These are phyloP conservation scores for Botrylloides violaceus DNA, from an alignment of 23 tunicate genomes.

Conservation along the genomic window DNA sequence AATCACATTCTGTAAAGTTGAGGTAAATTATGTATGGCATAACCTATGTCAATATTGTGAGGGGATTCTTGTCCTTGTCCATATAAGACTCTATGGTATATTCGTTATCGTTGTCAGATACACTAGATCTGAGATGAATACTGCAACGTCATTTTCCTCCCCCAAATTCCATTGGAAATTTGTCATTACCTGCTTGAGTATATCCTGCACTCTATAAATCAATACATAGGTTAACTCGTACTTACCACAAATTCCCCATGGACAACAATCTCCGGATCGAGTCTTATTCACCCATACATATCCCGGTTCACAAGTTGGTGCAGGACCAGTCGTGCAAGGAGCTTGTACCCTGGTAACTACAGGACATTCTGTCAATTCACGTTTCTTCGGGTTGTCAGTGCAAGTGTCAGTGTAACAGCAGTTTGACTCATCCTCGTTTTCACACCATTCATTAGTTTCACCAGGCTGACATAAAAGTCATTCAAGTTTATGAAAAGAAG, in stretches of 20 bases:
- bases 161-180: not conserved
- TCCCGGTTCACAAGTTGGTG: slow-evolving; percentile 45
- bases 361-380: slow-evolving; percentile 22
- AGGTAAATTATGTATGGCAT: too few species aligned
- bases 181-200: not conserved
- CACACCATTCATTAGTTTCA: slow-evolving; percentile 22
- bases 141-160: too few species aligned
- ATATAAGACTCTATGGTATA: too few species aligned
- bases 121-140: too few species aligned
- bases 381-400: not conserved
- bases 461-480: slow-evolving; percentile 13
- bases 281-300: slow-evolving; percentile 45
- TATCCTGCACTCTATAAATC: too few species aligned
- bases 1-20: slow-evolving; percentile 40
- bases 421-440: slow-evolving; percentile 32
- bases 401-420: slow-evolving; percentile 56
- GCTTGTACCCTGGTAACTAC: slow-evolving; percentile 13
- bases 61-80: too few species aligned
- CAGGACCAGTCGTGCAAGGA: slow-evolving; percentile 38
- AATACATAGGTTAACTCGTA: too few species aligned
- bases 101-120: too few species aligned
- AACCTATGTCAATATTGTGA: too few species aligned
- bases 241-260: slow-evolving; percentile 59
- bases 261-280: slow-evolving; percentile 40
- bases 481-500: not conserved